Base-by-base conservation (phyloP, 1,140 invertebrate species). In the Scaptomyza hsui region DNA sequence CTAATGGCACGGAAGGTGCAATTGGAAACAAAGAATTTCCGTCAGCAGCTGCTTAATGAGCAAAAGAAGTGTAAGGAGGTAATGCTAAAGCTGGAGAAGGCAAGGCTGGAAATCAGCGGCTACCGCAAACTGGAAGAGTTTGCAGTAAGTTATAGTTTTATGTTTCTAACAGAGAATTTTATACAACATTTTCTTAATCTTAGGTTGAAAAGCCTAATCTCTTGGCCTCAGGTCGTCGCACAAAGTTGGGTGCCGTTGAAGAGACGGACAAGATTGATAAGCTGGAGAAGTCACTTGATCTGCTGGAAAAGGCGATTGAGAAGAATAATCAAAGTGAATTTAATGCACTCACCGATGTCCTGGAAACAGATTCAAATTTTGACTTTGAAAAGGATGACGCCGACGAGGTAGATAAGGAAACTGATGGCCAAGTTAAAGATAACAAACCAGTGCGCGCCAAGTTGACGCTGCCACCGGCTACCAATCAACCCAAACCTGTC, bases 21-120 rank as follows among this genome's bases (percentile, higher is more conserved):
- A 24, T 81, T 96, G 37, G 95, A 96, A 91, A 93, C 92, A 10
- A 96, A 96, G 91, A 95, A 94, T 72, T 93, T 94, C 55, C 94
- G 94, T 62, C 94, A 95, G 70, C 94, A 95, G 81, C 85, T 96
- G 13, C 93, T 94, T 21, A 73, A 89, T 0, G 95, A 96, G 91
- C 93, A 95, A 29, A 92, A 92, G 26, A 96, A 95, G 68, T 93
- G 94, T 49, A 95, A 94, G 72, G 94, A 95, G 74, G 94, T 94
- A 4, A 93, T 95, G 75, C 94, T 94, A 59, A 93, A 95, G 53
- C 92, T 96, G 35, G 93, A 94, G 24, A 92, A 95, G 26, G 93
- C 94, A 9, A 92, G 94, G 39, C 61, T 89, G 0, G 90, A 91
- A 49, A 55, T 91, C 1, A 89, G 90, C 13, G 85, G 89, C 12